Evolutionary conservation across 1,140 invertebrate genomes (phyloP).

Genomic region (Drosophila biarmipes): DNA sequence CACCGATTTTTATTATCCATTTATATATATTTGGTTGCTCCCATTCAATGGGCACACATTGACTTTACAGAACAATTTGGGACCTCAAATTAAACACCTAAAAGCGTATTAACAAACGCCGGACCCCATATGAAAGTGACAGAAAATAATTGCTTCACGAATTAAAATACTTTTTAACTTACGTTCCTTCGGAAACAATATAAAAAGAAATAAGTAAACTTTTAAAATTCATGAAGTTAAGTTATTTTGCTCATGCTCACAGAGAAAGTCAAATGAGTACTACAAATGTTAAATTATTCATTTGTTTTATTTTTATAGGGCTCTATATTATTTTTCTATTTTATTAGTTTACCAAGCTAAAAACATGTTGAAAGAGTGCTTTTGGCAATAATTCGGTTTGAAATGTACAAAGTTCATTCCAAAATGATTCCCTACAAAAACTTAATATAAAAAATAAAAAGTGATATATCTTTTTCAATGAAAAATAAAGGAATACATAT

Average conservation of each 20-base stretch:
- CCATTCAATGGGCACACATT: slow-evolving; percentile 29
- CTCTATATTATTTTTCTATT: background rate
- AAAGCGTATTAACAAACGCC: slow-evolving; percentile 16
- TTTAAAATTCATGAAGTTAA: too few species aligned
- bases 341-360: background rate
- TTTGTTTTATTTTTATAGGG: background rate
- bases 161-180: background rate
- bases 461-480: too few species aligned
- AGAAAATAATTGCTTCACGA: slow-evolving; percentile 7
- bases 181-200: background rate
- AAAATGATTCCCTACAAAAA: too few species aligned
- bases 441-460: too few species aligned
- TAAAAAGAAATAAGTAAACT: background rate
- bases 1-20: slow-evolving; percentile 53
- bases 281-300: slow-evolving; percentile 2
- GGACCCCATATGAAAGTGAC: slow-evolving; percentile 28
- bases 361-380: background rate
- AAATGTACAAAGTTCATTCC: too few species aligned
- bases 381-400: too few species aligned
- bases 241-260: background rate
- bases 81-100: slow-evolving; percentile 6
- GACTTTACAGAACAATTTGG: slow-evolving; percentile 14
- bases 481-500: background rate
- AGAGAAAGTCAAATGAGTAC: slow-evolving; percentile 9
- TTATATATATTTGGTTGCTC: slow-evolving; percentile 37